phyloP scores from a whole-genome alignment of 1,140 invertebrate species.

The Lordiphosa mommai region DNA sequence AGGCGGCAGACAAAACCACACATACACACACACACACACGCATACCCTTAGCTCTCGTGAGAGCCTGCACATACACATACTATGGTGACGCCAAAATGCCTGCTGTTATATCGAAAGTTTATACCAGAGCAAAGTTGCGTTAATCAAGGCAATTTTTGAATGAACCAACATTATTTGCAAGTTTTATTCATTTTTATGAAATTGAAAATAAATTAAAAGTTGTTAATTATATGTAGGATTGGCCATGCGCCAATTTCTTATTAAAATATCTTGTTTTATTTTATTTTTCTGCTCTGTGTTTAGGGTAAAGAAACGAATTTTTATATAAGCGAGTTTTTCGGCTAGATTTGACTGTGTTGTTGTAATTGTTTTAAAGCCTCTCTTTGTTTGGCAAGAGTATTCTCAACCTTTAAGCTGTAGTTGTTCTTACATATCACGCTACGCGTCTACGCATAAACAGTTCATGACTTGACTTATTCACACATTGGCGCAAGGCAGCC shows the following conservation, averaged over 20 bases:
- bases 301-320: no score
- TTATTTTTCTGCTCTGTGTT: no score
- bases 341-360: not conserved
- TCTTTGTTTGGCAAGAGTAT: conserved; percentile 15
- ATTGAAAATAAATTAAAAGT: no score
- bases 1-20: conserved; percentile 2
- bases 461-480: conserved; percentile 17
- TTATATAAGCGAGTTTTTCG: no score
- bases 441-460: conserved; percentile 9
- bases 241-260: no score
- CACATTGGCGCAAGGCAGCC: not conserved
- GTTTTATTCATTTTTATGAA: no score
- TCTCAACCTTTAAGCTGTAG: not conserved
- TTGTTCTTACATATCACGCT: not conserved
- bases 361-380: not conserved
- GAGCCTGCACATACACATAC: conserved; percentile 5
- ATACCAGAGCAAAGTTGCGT: not conserved
- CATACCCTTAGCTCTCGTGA: conserved; percentile 2
- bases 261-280: no score
- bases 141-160: not conserved
- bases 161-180: no score
- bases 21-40: not conserved
- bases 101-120: not conserved
- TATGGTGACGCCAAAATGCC: not conserved
- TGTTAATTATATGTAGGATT: no score